phyloP scores from a whole-genome alignment of 2,113 vertebrate genomes.

The Circaetus gallicus region DNA sequence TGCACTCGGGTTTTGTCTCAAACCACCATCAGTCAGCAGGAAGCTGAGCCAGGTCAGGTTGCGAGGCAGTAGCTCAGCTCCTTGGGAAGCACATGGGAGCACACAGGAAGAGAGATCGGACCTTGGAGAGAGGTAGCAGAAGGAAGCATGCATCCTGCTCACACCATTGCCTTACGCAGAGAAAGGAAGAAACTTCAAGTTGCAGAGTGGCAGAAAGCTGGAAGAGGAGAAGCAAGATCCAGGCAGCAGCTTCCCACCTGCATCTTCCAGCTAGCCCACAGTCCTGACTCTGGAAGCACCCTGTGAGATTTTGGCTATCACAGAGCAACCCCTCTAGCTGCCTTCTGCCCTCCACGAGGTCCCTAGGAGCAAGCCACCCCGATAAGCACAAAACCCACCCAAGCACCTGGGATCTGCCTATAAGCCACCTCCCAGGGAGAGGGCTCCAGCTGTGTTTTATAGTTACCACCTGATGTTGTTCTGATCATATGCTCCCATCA shows the following conservation, averaged over 20 bases:
- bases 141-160: background rate
- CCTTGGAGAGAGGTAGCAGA: too few species aligned
- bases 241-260: background rate
- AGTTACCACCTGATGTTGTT: background rate
- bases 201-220: background rate
- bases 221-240: background rate
- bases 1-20: background rate
- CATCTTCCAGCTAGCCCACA: background rate
- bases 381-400: background rate
- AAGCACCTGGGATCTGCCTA: background rate
- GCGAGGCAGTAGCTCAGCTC: background rate
- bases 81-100: accelerated
- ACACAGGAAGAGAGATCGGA: background rate
- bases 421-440: background rate
- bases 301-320: background rate
- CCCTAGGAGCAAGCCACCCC: background rate
- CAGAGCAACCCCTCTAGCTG: background rate
- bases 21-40: background rate
- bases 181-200: background rate
- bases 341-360: background rate
- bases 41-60: background rate
- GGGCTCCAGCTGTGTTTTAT: background rate
- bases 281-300: background rate
- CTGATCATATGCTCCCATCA: background rate
- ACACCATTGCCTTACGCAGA: background rate